Evolutionary conservation across 2,888 invertebrate species (phyloP).

Genomic region (Ectemnius continuus): DNA sequence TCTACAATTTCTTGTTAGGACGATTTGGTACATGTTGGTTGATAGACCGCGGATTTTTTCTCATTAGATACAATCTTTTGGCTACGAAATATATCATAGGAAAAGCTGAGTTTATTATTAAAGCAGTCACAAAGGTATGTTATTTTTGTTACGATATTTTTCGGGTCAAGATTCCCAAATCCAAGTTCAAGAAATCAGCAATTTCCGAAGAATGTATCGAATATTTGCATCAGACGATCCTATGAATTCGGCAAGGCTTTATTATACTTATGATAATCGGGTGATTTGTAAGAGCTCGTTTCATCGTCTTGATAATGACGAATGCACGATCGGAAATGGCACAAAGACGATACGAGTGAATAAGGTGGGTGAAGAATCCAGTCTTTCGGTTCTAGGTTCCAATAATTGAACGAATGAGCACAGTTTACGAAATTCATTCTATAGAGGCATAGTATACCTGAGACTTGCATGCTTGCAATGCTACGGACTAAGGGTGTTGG

Average conservation of each 20-base stretch:
- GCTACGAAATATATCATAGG: slow-evolving; percentile 17
- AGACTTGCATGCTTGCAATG: slow-evolving; percentile 74
- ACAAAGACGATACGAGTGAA: slow-evolving; percentile 64
- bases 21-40: neutral
- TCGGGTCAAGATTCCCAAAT: slow-evolving; percentile 19
- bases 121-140: slow-evolving; percentile 52
- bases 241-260: too few relatives aligned
- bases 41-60: too few relatives aligned
- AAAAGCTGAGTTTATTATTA: slow-evolving; percentile 46
- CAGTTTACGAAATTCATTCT: slow-evolving; percentile 61
- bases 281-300: slow-evolving; percentile 38
- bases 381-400: slow-evolving; percentile 66
- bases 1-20: neutral
- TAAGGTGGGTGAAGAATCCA: slow-evolving; percentile 75
- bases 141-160: slow-evolving; percentile 37
- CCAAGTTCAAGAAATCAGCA: neutral
- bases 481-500: slow-evolving; percentile 74
- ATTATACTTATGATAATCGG: slow-evolving; percentile 27
- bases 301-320: slow-evolving; percentile 47
- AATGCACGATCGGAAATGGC: slow-evolving; percentile 58
- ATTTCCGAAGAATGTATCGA: slow-evolving; percentile 20
- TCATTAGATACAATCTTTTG: too few relatives aligned
- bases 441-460: slow-evolving; percentile 69
- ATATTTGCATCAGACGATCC: neutral
- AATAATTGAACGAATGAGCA: slow-evolving; percentile 55